A percentile compares a stretch with the other conserved stretches of the same genome.
These are phyloP conservation scores for Epsilonema sp. DNA, from an alignment of 2,888 invertebrate species.

Conservation along the genomic window DNA sequence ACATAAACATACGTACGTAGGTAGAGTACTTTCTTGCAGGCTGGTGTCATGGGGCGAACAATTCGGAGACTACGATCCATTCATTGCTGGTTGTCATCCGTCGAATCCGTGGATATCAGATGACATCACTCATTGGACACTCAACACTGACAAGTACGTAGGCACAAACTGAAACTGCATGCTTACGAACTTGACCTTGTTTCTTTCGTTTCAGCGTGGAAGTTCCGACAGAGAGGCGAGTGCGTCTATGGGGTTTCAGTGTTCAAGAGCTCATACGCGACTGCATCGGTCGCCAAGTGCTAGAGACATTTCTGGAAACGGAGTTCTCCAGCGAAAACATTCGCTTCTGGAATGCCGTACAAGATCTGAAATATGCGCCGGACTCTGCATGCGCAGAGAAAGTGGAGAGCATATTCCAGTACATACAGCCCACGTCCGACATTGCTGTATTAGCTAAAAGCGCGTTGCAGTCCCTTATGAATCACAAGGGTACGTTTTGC, in stretches of 20 bases:
- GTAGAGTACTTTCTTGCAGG: slow-evolving; percentile 29
- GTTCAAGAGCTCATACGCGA: slow-evolving; percentile 64
- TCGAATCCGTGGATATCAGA: slow-evolving; percentile 94
- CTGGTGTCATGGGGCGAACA: slow-evolving; percentile 68
- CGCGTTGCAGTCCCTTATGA: slow-evolving; percentile 81
- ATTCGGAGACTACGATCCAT: slow-evolving; percentile 78
- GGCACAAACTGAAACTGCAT: neutral
- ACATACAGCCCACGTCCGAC: too few relatives aligned
- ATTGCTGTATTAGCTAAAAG: too few relatives aligned
- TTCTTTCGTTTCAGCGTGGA: slow-evolving; percentile 48
- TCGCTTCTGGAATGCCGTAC: slow-evolving; percentile 85
- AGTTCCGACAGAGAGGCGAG: slow-evolving; percentile 74
- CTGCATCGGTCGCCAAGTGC: slow-evolving; percentile 34
- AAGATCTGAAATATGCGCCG: slow-evolving; percentile 64
- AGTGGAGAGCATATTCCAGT: slow-evolving; percentile 76
- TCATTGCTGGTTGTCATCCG: slow-evolving; percentile 66
- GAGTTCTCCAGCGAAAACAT: slow-evolving; percentile 98
- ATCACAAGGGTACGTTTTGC: slow-evolving; percentile 56
- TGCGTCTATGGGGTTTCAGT: slow-evolving; percentile 78
- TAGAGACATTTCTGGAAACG: slow-evolving; percentile 78
- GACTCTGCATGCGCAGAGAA: slow-evolving; percentile 60
- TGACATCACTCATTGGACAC: slow-evolving; percentile 74
- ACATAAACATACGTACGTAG: neutral
- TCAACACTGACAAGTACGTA: slow-evolving; percentile 69
- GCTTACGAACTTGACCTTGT: neutral